Conservation (phyloP, 2,113 vertebrate species). For the Sceloporus tristichus region DNA sequence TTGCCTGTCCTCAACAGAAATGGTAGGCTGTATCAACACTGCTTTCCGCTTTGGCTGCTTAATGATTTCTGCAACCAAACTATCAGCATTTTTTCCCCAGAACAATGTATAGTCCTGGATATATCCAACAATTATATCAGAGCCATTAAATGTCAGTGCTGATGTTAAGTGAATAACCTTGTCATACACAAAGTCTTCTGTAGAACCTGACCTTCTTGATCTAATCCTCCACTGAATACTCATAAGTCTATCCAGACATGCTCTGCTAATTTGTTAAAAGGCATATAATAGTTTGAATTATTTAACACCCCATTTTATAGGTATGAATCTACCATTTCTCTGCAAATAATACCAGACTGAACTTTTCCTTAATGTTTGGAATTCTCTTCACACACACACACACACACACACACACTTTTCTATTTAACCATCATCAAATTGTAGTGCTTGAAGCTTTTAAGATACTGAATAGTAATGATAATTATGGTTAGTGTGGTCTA, state of each 20-base stretch:
- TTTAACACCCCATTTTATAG: slow-evolving; percentile 55
- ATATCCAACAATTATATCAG: slow-evolving; percentile 51
- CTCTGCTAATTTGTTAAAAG: slow-evolving; percentile 61
- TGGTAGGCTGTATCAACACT: slow-evolving; percentile 45
- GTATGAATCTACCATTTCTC: slow-evolving; percentile 49
- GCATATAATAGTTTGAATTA: slow-evolving; percentile 64
- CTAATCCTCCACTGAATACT: slow-evolving; percentile 42
- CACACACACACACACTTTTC: slow-evolving; percentile 41
- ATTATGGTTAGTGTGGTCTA: slow-evolving; percentile 53
- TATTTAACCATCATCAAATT: slow-evolving; percentile 51
- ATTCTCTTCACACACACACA: slow-evolving; percentile 59
- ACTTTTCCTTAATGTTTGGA: slow-evolving; percentile 52
- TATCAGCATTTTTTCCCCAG: slow-evolving; percentile 45
- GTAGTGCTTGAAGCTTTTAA: slow-evolving; percentile 56
- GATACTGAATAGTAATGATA: slow-evolving; percentile 62
- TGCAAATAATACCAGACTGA: slow-evolving; percentile 24
- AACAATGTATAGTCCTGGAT: neutral
- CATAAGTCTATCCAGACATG: slow-evolving; percentile 49
- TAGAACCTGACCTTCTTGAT: slow-evolving; percentile 33
- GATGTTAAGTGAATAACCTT: slow-evolving; percentile 48
- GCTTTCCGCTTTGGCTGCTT: slow-evolving; percentile 57
- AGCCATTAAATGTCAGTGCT: slow-evolving; percentile 50
- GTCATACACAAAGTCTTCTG: slow-evolving; percentile 1
- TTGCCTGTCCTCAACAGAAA: slow-evolving; percentile 48
- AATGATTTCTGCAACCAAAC: slow-evolving; percentile 54